Evolutionary conservation across 1,140 invertebrate species (phyloP).

Genomic region (Drosophila equinoxialis): DNA sequence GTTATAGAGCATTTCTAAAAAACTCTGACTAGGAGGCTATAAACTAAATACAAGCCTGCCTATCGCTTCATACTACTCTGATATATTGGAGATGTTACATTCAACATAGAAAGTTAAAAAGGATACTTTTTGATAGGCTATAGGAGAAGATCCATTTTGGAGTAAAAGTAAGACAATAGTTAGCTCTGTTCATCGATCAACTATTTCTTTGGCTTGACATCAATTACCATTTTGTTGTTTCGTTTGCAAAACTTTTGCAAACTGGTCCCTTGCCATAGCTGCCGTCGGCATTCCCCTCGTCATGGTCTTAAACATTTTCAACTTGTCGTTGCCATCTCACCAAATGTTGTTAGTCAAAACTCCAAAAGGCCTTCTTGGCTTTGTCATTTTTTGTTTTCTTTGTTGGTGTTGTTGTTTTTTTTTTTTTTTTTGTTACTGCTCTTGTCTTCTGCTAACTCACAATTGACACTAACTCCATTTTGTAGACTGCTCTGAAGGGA

Average conservation of each 20-base stretch:
- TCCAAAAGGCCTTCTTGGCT: constrained; percentile 6
- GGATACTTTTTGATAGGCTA: no score
- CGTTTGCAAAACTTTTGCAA: constrained; percentile 1
- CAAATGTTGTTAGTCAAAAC: constrained; percentile 12
- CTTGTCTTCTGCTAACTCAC: constrained; percentile 14
- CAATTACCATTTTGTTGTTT: constrained; percentile 18
- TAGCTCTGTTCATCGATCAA: not conserved
- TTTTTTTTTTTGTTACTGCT: not conserved
- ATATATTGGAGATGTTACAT: no score
- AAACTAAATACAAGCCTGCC: no score
- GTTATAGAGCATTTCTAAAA: no score
- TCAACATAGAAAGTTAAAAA: no score
- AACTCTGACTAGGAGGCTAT: no score
- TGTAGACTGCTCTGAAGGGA: not conserved
- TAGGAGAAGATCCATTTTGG: no score
- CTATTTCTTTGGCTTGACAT: not conserved
- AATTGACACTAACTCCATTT: constrained; percentile 24
- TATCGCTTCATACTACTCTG: no score
- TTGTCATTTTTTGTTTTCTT: not conserved
- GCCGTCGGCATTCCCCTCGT: not conserved
- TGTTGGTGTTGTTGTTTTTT: not conserved
- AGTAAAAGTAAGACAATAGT: not conserved
- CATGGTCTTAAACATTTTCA: constrained; percentile 3
- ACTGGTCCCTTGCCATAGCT: not conserved
- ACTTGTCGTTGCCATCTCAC: constrained; percentile 3